Base-by-base conservation (phyloP, 2,888 invertebrate genomes). In the Hedya salicella region DNA sequence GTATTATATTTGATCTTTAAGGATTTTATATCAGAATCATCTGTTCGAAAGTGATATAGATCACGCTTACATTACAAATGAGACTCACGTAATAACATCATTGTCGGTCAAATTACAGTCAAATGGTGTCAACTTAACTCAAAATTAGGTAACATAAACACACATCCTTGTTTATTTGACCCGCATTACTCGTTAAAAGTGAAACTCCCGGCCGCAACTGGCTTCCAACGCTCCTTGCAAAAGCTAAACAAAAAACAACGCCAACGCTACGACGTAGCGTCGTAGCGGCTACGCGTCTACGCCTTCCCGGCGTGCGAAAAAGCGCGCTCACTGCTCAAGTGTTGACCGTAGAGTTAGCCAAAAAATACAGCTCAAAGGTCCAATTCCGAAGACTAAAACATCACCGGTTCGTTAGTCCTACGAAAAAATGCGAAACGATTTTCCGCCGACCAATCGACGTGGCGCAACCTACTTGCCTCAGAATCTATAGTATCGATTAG, bases 401-500 rank as follows among this genome's bases (percentile, higher is more conserved):
- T 83, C 80, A 74, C 78, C 83, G 87, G 85, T 88, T 90, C 88
- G 90, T 89, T 90, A 89, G 88, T 75, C 71, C 75, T 74, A 76
- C 79, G 82, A 77, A 85, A 87, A 89, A 86, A 72, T 70, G 77
- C 77, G 78, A 70, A 78, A 75, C 85, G 80, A 80, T 83, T 76
- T 80, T 75, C 70, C 71, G 76, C 81, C 80, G 80, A 76, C 86
- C 87, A 86, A 88, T 88, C 87, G 86, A 79, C 79, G 81, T 75
- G 77, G 85, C 86, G 84, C 89, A 89, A 86, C 89, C 88, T 88
- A 89, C 91, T 91, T 91, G 90, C 89, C 81, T 89, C 88, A 86
- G 87, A 91, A 91, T 89, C 91, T 91, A 92, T 92, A 90, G 92
- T 92, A 92, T 92, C 91, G 92, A 91, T 92, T 91, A 91, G 91